A percentile compares a stretch with the other conserved stretches of the same genome.
Evolutionary conservation across 2,113 vertebrate genomes (phyloP).

Genomic region (Istiophorus platypterus): DNA sequence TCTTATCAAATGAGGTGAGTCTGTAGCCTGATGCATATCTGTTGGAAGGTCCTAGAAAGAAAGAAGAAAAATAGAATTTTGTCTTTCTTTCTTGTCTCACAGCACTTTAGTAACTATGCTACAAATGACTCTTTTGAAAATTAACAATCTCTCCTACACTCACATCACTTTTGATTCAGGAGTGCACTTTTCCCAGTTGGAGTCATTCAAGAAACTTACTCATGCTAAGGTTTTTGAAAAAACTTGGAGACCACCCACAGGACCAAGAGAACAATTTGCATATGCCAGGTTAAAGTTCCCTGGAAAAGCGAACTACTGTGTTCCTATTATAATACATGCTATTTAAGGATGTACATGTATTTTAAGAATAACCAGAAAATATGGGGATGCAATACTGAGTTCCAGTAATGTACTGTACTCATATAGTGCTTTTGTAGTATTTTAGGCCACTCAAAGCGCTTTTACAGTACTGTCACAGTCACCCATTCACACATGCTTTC

Average conservation of each 20-base stretch:
- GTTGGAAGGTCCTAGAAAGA: conserved; percentile 1
- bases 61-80: background rate
- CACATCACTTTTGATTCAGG: conserved; percentile 36
- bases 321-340: background rate
- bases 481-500: too few species aligned
- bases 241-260: conserved; percentile 45
- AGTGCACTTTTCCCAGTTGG: conserved; percentile 33
- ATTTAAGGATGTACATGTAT: background rate
- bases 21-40: conserved; percentile 21
- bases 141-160: background rate
- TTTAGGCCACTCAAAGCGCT: too few species aligned
- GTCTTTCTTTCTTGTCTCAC: background rate
- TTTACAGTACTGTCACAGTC: too few species aligned
- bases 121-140: background rate
- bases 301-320: background rate
- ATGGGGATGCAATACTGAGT: background rate
- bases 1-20: conserved; percentile 22
- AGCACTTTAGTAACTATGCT: background rate
- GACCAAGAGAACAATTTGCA: conserved; percentile 27
- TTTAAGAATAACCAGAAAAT: background rate
- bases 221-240: conserved; percentile 30
- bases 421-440: too few species aligned
- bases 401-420: too few species aligned
- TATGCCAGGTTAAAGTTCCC: background rate
- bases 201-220: conserved; percentile 30